Evolutionary conservation across 2,797 vertebrate genomes (phyloP), one percentile per base, ranked within the genome.

Genomic region (Channa striata): DNA sequence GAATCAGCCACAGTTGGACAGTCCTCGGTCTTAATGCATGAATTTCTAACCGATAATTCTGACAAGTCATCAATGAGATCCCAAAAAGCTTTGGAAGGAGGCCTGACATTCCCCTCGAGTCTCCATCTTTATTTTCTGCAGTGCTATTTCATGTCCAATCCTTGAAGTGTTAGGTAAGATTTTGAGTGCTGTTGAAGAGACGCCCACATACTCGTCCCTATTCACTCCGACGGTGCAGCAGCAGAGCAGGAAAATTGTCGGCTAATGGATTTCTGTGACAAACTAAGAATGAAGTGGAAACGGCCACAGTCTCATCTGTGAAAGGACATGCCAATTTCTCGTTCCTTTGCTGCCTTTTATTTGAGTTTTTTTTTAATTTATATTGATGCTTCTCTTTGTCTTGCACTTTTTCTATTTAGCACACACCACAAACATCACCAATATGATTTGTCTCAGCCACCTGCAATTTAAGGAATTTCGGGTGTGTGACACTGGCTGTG

Each of bases 201-300:
- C 82, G 13, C 77, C 79, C 82, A 85, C 84, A 1, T 42, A 59
- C 33, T n/a, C 46, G 12, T 70, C 65, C 72, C 52, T 44, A 8
- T 74, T 82, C 68, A 37, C 66, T 74, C 58, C 25, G 63, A 76
- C 75, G 53, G 56, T 72, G 57, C 71, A 56, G 65, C 63, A 36
- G 68, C 49, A 80, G 77, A 77, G 72, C 78, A 63, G 65, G 74
- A 76, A n/a, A 82, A 80, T 84, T 80, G 58, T 42, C 49, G 68
- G 33, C 83, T 82, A 87, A 89, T 84, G 81, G 81, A 77, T 82
- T 87, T 68, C 48, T 72, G 57, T 73, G 74, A 85, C 71, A 80
- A 70, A 82, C 63, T 40, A 64, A 71, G 54, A 83, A 69, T 44
- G 30, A 83, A 81, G 67, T 76, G 61, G 54, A 86, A 83, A 82